Percentiles rank a stretch among this genome's conserved stretches.
These are phyloP conservation scores for Mobula birostris DNA, from an alignment of 2,113 vertebrate genomes.

Conservation along the genomic window DNA sequence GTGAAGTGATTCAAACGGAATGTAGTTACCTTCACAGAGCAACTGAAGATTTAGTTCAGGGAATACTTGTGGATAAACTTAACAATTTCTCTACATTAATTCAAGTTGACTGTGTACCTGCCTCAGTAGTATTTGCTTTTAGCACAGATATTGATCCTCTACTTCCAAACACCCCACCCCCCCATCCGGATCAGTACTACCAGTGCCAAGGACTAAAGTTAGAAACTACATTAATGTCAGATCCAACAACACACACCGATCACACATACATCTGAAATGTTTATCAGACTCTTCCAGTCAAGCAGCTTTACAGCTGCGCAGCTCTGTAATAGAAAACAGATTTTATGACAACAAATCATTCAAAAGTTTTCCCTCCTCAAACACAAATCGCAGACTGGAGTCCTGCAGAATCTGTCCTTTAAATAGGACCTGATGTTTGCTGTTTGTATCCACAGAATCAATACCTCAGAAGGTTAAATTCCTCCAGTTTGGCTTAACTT, in stretches of 20 bases:
- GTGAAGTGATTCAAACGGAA: background rate
- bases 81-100: background rate
- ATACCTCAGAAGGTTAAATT: background rate
- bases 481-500: background rate
- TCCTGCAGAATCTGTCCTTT: background rate
- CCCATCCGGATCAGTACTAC: background rate
- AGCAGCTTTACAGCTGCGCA: background rate
- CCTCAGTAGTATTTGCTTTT: background rate
- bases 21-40: background rate
- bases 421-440: background rate
- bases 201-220: background rate
- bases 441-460: background rate
- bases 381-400: background rate
- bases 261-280: background rate
- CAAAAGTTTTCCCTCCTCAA: background rate
- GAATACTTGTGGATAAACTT: background rate
- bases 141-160: background rate
- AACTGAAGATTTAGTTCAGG: background rate
- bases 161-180: background rate
- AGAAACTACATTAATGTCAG: background rate
- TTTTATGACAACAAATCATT: background rate
- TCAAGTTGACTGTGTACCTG: background rate
- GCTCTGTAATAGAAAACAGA: background rate
- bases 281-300: background rate
- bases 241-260: background rate